Base-by-base conservation (phyloP, 2,888 invertebrate species). In the Synanthedon andrenaeformis region DNA sequence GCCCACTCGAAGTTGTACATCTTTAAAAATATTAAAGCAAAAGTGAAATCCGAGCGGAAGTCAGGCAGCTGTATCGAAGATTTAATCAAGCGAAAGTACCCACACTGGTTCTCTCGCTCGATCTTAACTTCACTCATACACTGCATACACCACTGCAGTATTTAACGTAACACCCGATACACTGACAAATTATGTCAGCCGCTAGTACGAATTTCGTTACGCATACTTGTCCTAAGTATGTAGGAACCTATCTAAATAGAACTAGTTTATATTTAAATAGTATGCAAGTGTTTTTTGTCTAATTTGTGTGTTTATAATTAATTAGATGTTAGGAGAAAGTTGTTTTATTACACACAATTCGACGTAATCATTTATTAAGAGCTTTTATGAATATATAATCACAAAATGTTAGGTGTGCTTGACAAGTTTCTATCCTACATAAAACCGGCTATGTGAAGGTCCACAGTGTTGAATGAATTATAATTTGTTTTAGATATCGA, bases 401-500 rank as follows among this genome's bases (percentile, higher is more conserved):
- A 3, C 10, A 35, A 35, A 35, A 35, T 35, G 35, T 35, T 35
- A 35, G 35, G 35, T 35, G 35, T 35, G 35, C 35, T 28, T 28
- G 28, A 28, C 28, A 28, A 28, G 35, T 10, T 35, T 35, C 35
- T 35, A 35, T 45, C 14, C 45, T 45, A 45, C 13, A 14, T 45
- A 45, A 45, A 45, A 45, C 45, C 45, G 45, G 45, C n/a, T 45
- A 45, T 12, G 12, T 45, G n/a, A 45, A 45, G 14, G 45, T 45
- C 45, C 4, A 13, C 6, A 3, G n/a, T 12, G n/a, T 45, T 45
- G 45, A 45, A 45, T 13, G 45, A 13, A 14, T 45, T 45, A 8
- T 49, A 17, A 19, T 35, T 64, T 77, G 63, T 84, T 85, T 11
- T 85, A 96, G 96, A 96, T 82, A 94, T 95, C 82, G 95, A 96